phyloP scores from a whole-genome alignment of 2,888 invertebrate species.

The Drosophila recens region DNA sequence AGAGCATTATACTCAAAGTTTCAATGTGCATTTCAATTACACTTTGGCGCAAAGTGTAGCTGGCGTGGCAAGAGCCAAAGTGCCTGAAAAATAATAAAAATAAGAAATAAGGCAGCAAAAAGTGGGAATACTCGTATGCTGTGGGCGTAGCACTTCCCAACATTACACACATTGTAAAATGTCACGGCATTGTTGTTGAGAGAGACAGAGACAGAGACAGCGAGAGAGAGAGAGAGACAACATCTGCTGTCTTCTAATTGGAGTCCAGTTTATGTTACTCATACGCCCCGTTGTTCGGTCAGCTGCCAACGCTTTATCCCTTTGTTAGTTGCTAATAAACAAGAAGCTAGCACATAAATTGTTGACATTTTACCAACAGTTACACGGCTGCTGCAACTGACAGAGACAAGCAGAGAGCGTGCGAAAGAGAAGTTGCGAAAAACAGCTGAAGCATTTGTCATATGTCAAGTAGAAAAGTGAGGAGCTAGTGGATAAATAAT shows the following conservation, averaged over 20 bases:
- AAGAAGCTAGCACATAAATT: conserved; percentile 60
- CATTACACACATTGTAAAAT: conserved; percentile 54
- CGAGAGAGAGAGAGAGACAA: neutral
- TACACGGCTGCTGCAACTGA: conserved; percentile 36
- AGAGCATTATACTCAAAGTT: conserved; percentile 74
- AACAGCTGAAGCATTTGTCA: conserved; percentile 45
- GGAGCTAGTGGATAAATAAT: conserved; percentile 10
- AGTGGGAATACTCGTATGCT: conserved; percentile 6
- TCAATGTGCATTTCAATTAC: conserved; percentile 76
- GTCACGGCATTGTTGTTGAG: conserved; percentile 39
- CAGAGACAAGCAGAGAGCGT: neutral
- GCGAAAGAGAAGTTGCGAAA: neutral
- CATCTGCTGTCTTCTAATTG: conserved; percentile 54
- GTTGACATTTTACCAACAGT: conserved; percentile 55
- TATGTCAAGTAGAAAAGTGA: conserved; percentile 30
- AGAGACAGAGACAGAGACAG: too few species aligned
- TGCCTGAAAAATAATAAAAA: conserved; percentile 47
- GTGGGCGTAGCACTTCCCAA: conserved; percentile 30
- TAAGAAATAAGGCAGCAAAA: conserved; percentile 13
- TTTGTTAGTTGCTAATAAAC: conserved; percentile 65
- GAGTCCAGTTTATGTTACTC: conserved; percentile 43
- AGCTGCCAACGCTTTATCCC: conserved; percentile 42
- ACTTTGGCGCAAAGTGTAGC: conserved; percentile 58
- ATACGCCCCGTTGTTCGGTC: conserved; percentile 52
- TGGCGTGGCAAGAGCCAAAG: conserved; percentile 29